phyloP scores from a whole-genome alignment of 1,140 invertebrate genomes.

The Ladona fulva region DNA sequence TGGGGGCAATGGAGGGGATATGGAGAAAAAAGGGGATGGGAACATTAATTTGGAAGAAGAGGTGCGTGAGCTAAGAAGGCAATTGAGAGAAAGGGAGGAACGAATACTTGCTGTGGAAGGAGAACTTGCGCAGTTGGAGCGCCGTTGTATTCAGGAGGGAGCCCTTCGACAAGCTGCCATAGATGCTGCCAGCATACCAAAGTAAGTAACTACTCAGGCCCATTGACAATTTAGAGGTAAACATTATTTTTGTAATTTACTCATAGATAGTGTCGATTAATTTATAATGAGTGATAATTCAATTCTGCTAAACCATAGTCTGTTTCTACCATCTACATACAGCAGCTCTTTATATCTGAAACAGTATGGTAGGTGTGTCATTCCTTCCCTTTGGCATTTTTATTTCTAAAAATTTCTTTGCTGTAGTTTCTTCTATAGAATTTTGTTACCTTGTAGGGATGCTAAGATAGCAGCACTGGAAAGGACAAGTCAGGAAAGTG shows the following conservation, averaged over 20 bases:
- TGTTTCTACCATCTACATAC: too few relatives aligned
- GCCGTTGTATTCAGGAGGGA: constrained; percentile 76
- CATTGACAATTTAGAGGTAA: too few relatives aligned
- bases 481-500: constrained; percentile 71
- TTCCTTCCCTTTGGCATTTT: too few relatives aligned
- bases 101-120: constrained; percentile 72
- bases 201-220: constrained; percentile 53
- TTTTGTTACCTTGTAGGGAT: constrained; percentile 48
- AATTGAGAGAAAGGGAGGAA: constrained; percentile 65
- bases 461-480: constrained; percentile 77
- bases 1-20: constrained; percentile 29
- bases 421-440: too few relatives aligned
- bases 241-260: too few relatives aligned
- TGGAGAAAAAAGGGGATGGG: constrained; percentile 28
- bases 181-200: constrained; percentile 73
- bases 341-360: too few relatives aligned
- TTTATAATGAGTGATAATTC: too few relatives aligned
- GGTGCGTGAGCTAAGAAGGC: constrained; percentile 48
- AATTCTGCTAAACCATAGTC: too few relatives aligned
- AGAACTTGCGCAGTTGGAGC: constrained; percentile 79
- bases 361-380: too few relatives aligned
- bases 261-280: too few relatives aligned
- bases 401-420: too few relatives aligned
- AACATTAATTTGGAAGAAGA: constrained; percentile 24
- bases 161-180: constrained; percentile 74